Base-by-base conservation (phyloP, 2,888 invertebrate species). In the Mallateleia sp. region DNA sequence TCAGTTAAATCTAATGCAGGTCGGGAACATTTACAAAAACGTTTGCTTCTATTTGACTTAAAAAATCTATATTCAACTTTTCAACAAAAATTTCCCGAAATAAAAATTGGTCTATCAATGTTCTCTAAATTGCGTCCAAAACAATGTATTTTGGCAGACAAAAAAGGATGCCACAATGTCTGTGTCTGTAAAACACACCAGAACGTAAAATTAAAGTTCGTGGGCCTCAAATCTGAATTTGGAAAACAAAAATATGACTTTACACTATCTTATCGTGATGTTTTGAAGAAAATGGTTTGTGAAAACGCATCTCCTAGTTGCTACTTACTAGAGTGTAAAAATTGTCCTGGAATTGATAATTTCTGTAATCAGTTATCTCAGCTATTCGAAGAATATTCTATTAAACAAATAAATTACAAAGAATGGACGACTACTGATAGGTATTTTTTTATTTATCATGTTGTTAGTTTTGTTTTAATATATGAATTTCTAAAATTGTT, bases 111-210 rank as follows among this genome's bases (percentile, higher is more conserved):
- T 47, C 14, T 14, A 15, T 72, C 60, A 3, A 22, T 11, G 5
- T 72, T 72, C 34, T 8, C 32, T 0, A 72, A 72, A 60, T 1
- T 72, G 7, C 5, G 60, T 38, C 74, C 74, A 15, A 62, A 62
- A 22, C 5, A 62, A n/a, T 75, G 74, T 15, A 75, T 75, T 25
- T 18, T n/a, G 1, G 74, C 34, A 5, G 45, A 56, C 24, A 60
- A 74, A 8, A 34, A 18, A 5, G 74, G 74, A 15, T 45, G 58
- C n/a, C 74, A 60, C n/a, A 74, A 74, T 15, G 74, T 74, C 0
- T 74, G 72, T 9, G 72, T 74, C 0, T 74, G 60, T 22, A 60
- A 47, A 47, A 50, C 25, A 20, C 72, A 72, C 47, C 72, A 72
- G n/a, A 72, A 58, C 11, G n/a, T 58, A 9, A 72, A 34, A 20